These are phyloP conservation scores for Pseudomyrmex sp. DNA, from an alignment of 1,140 invertebrate species.

Conservation along the genomic window DNA sequence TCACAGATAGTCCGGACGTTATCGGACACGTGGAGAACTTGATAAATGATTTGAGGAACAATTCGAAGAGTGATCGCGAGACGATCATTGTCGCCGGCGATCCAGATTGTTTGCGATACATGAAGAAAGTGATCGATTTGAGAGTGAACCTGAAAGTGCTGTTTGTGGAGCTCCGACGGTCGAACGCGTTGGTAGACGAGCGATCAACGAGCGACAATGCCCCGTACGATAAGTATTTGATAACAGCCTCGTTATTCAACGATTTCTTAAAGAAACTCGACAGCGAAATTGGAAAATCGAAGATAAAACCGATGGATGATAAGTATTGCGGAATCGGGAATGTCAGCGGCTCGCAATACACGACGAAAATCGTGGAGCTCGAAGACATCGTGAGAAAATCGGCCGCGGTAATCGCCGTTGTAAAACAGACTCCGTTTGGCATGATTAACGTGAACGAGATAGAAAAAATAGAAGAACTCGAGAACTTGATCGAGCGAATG, in stretches of 20 bases:
- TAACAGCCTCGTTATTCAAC: conserved; percentile 28
- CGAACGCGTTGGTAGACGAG: neutral
- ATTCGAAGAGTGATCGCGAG: conserved; percentile 64
- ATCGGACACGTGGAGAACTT: conserved; percentile 48
- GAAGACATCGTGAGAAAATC: conserved; percentile 44
- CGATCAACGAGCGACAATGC: neutral
- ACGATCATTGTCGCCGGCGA: conserved; percentile 64
- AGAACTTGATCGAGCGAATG: conserved; percentile 49
- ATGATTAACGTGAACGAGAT: neutral
- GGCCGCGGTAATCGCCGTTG: conserved; percentile 16
- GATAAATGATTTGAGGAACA: conserved; percentile 60
- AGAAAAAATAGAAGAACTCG: conserved; percentile 40
- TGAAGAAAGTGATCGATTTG: conserved; percentile 62
- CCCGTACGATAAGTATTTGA: neutral
- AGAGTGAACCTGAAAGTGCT: conserved; percentile 48
- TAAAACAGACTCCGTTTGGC: conserved; percentile 1
- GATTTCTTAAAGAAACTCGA: conserved; percentile 43
- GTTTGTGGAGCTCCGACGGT: conserved; percentile 33
- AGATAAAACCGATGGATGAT: conserved; percentile 23
- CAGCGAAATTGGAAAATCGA: conserved; percentile 55
- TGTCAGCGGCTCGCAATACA: conserved; percentile 32
- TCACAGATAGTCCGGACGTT: neutral
- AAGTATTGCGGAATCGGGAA: conserved; percentile 35
- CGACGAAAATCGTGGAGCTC: conserved; percentile 58
- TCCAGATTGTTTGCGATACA: conserved; percentile 59